Conservation (phyloP, 92 coral and sea anemone species). For the Meandrina meandrites region DNA sequence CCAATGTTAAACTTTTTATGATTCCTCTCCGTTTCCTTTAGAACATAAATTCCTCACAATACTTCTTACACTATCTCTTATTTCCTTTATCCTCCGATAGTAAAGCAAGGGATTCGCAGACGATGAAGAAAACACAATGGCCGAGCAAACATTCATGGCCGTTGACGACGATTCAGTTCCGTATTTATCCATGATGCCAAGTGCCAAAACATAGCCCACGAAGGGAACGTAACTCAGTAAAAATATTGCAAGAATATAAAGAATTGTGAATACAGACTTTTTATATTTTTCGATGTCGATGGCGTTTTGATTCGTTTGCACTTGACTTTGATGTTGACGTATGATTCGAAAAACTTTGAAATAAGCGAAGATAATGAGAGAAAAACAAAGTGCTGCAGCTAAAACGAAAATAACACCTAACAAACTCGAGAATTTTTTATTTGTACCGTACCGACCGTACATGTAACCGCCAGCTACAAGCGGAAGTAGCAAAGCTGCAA, state of each 20-base stretch:
- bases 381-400: background rate
- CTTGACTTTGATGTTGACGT: background rate
- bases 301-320: background rate
- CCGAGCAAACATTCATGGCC: background rate
- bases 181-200: background rate
- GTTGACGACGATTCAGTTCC: background rate
- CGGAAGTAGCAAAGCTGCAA: too few species aligned
- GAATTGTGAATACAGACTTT: conserved; percentile 2
- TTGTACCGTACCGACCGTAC: background rate
- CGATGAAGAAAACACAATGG: background rate
- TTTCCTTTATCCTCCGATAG: too few species aligned
- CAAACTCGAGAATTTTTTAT: too few species aligned
- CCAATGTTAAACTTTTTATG: background rate
- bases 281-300: background rate
- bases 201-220: background rate
- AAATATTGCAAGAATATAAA: background rate
- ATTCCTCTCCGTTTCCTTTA: background rate
- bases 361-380: background rate
- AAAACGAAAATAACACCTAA: background rate
- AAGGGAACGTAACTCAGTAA: background rate
- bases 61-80: too few species aligned
- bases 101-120: background rate
- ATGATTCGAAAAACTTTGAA: background rate
- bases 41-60: too few species aligned
- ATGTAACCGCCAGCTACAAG: background rate